Percentiles rank a stretch among this genome's conserved stretches.
Conservation (phyloP, 2,888 invertebrate genomes). For the Monopis laevigella region DNA sequence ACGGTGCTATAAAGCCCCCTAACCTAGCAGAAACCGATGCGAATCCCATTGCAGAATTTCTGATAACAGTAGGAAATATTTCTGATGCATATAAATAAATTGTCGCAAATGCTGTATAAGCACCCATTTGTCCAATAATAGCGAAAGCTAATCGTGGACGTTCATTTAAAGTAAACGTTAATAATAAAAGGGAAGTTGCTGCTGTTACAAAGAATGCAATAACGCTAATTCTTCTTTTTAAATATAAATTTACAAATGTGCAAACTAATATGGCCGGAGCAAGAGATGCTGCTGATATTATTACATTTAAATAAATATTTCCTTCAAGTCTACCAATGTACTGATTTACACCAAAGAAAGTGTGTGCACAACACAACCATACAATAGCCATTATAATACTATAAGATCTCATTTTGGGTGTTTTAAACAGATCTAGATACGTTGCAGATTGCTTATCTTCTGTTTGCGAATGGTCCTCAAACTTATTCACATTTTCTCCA, state of each 20-base stretch:
- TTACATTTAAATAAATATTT: slow-evolving; percentile 82
- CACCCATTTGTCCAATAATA: slow-evolving; percentile 78
- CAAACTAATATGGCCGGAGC: slow-evolving; percentile 38
- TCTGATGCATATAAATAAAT: slow-evolving; percentile 80
- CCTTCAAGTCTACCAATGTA: slow-evolving; percentile 81
- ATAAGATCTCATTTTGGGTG: slow-evolving; percentile 73
- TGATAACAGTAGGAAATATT: slow-evolving; percentile 80
- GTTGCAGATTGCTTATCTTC: slow-evolving; percentile 30
- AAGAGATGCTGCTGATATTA: slow-evolving; percentile 68
- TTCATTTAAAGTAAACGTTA: slow-evolving; percentile 29
- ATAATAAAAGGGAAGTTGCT: slow-evolving; percentile 37
- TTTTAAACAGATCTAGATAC: slow-evolving; percentile 71
- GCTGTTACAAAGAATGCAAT: slow-evolving; percentile 37
- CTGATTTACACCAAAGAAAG: slow-evolving; percentile 85
- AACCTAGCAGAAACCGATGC: slow-evolving; percentile 74
- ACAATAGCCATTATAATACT: slow-evolving; percentile 74
- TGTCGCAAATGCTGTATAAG: slow-evolving; percentile 72
- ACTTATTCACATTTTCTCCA: slow-evolving; percentile 36
- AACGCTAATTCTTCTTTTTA: slow-evolving; percentile 38
- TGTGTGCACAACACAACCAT: slow-evolving; percentile 83
- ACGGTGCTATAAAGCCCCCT: slow-evolving; percentile 75
- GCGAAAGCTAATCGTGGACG: slow-evolving; percentile 72
- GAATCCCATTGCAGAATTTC: slow-evolving; percentile 82
- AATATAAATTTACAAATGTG: slow-evolving; percentile 34
- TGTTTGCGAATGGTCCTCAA: slow-evolving; percentile 30